Percentiles rank a stretch among this genome's conserved stretches.
Conservation (phyloP, 1,140 invertebrate genomes). For the Periplaneta americana region DNA sequence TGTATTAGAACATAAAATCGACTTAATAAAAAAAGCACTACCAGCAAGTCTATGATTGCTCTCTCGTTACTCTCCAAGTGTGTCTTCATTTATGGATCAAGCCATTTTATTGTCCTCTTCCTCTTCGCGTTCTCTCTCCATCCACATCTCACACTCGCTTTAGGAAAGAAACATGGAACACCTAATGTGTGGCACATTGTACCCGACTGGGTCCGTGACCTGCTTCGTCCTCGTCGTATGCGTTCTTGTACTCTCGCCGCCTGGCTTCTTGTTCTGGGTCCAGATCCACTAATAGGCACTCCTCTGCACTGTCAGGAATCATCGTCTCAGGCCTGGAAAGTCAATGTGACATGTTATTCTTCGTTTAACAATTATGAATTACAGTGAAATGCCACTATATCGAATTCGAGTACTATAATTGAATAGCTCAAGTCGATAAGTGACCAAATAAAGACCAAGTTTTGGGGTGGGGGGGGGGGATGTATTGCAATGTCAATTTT, state of each 20-base stretch:
- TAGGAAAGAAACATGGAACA: background rate
- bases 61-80: background rate
- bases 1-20: background rate
- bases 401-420: no score
- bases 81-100: background rate
- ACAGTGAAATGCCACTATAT: no score
- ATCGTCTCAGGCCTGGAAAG: slow-evolving; percentile 56
- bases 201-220: slow-evolving; percentile 60
- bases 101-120: background rate
- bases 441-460: no score
- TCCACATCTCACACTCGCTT: background rate
- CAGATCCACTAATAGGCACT: slow-evolving; percentile 65
- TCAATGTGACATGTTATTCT: no score
- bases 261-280: slow-evolving; percentile 63
- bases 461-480: no score
- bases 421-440: no score
- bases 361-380: no score
- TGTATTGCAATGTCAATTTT: no score
- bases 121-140: background rate
- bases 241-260: slow-evolving; percentile 44
- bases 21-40: background rate
- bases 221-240: slow-evolving; percentile 76
- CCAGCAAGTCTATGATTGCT: background rate
- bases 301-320: slow-evolving; percentile 80
- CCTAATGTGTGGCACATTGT: slow-evolving; percentile 84